Evolutionary conservation across 2,888 invertebrate genomes (phyloP).

Genomic region (Dryocosmus kuriphilus): DNA sequence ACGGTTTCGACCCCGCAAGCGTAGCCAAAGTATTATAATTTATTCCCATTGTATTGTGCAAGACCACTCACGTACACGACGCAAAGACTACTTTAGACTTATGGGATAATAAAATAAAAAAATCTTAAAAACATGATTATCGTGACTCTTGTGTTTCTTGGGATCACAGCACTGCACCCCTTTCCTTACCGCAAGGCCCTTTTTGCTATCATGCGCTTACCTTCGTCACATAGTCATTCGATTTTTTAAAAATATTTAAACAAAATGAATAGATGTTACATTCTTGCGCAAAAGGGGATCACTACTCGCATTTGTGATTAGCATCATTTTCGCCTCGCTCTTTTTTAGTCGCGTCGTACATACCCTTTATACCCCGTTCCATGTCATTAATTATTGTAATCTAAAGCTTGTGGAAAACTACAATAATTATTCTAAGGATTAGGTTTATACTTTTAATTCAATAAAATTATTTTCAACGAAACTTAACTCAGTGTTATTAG

Average conservation of each 20-base stretch:
- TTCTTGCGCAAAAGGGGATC: neutral
- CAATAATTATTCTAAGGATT: slow-evolving; percentile 72
- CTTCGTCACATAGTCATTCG: neutral
- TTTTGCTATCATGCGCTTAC: neutral
- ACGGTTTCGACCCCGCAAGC: slow-evolving; percentile 70
- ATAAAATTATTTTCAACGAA: slow-evolving; percentile 75
- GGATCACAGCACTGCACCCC: slow-evolving; percentile 12
- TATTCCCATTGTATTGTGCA: slow-evolving; percentile 77
- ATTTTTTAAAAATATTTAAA: neutral
- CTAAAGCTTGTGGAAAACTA: slow-evolving; percentile 70
- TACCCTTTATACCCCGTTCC: slow-evolving; percentile 64
- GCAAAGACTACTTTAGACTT: slow-evolving; percentile 77
- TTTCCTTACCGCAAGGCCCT: slow-evolving; percentile 17
- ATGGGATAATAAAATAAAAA: slow-evolving; percentile 77
- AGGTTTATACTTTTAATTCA: slow-evolving; percentile 74
- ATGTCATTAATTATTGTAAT: slow-evolving; percentile 68
- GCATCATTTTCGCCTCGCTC: slow-evolving; percentile 23
- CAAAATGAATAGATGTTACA: neutral
- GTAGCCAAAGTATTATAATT: slow-evolving; percentile 78
- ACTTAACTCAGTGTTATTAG: slow-evolving; percentile 43
- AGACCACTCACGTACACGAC: slow-evolving; percentile 75
- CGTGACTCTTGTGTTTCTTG: slow-evolving; percentile 52
- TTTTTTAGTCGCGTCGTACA: slow-evolving; percentile 44
- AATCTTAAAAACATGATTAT: slow-evolving; percentile 64
- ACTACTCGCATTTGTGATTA: slow-evolving; percentile 17